Percentiles rank a stretch among this genome's conserved stretches.
Evolutionary conservation across 2,888 invertebrate species (phyloP).

Genomic region (Smittia sp.): DNA sequence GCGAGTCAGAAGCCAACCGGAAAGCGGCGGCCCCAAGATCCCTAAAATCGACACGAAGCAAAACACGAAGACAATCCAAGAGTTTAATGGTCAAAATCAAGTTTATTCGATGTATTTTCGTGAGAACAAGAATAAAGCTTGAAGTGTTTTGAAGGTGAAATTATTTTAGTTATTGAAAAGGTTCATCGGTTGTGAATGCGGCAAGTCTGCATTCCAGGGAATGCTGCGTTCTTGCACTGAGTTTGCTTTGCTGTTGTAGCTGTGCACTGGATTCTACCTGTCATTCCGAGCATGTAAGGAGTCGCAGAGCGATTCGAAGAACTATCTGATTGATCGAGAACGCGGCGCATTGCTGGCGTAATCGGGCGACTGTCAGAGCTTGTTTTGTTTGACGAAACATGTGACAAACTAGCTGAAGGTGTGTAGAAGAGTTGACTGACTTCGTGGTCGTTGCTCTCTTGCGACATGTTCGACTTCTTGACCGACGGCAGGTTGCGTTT

Average conservation of each 20-base stretch:
- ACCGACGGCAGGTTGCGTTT: too few species aligned
- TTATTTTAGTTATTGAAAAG: too few species aligned
- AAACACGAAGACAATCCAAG: too few species aligned
- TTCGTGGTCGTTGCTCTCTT: too few species aligned
- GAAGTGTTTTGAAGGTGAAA: too few species aligned
- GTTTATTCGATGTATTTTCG: too few species aligned
- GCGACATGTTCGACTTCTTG: too few species aligned
- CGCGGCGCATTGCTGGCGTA: constrained; percentile 14
- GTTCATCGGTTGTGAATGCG: constrained; percentile 1
- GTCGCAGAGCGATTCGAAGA: not conserved
- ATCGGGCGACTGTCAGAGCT: not conserved
- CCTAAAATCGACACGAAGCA: too few species aligned
- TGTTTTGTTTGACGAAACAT: not conserved
- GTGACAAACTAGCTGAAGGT: not conserved
- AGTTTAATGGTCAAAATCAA: too few species aligned
- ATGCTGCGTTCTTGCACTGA: constrained; percentile 23
- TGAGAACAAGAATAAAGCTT: too few species aligned
- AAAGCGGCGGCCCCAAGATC: too few species aligned
- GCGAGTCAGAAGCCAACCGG: too few species aligned
- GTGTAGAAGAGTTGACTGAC: not conserved
- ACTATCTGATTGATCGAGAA: not conserved
- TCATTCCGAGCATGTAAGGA: not conserved
- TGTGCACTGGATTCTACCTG: constrained; percentile 4
- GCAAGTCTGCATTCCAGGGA: not conserved
- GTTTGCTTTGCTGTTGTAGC: not conserved